Conservation (phyloP, 2,888 invertebrate species). For the Chorisops tibialis region DNA sequence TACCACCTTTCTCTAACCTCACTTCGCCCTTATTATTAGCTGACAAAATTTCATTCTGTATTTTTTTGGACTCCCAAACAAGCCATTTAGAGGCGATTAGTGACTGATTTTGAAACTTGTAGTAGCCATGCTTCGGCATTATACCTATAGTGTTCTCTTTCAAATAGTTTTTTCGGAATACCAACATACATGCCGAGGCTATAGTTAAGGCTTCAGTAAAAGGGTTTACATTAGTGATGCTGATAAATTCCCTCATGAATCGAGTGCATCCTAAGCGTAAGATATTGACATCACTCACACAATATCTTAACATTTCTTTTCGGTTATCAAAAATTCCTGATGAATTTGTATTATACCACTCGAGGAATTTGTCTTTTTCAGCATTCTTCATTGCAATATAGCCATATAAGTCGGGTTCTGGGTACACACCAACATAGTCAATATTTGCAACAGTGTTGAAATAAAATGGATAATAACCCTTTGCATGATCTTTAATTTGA, state of each 20-base stretch:
- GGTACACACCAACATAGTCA: too few species aligned
- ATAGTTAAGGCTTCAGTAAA: constrained; percentile 14
- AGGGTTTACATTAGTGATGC: too few species aligned
- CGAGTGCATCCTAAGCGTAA: constrained; percentile 19
- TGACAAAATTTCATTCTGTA: background rate
- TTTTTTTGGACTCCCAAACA: background rate
- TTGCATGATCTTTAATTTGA: too few species aligned
- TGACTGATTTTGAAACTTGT: constrained; percentile 1
- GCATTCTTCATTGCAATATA: too few species aligned
- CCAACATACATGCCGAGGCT: constrained; percentile 18
- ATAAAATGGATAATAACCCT: too few species aligned
- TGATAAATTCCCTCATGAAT: too few species aligned
- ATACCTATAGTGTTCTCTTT: background rate
- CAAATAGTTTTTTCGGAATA: constrained; percentile 17
- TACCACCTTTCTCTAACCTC: background rate
- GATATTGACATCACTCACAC: constrained; percentile 17
- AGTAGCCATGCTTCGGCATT: background rate
- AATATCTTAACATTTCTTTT: constrained; percentile 15
- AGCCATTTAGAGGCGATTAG: background rate
- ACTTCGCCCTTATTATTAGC: background rate
- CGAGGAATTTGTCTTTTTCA: too few species aligned
- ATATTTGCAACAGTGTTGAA: too few species aligned
- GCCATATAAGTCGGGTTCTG: too few species aligned
- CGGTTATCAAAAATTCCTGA: constrained; percentile 13
- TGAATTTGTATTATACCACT: too few species aligned